Conservation (phyloP, 2,113 vertebrate species). For the Anthoscopus minutus region DNA sequence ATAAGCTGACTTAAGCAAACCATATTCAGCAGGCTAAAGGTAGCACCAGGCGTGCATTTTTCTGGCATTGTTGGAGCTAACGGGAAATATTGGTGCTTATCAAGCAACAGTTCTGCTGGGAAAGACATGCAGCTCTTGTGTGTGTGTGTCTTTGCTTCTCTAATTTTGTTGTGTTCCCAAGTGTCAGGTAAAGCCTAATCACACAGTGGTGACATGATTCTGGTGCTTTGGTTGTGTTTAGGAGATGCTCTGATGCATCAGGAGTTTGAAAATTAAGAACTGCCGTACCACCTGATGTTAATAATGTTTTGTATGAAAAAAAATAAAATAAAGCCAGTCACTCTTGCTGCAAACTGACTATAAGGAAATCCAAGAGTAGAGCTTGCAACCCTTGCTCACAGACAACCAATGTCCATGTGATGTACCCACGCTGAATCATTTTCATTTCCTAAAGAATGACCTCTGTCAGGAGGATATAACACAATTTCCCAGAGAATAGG, state of each 20-base stretch:
- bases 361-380: not conserved
- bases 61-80: not conserved
- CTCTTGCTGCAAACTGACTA: not conserved
- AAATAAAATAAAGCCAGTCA: not conserved
- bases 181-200: not conserved
- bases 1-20: slow-evolving; percentile 74
- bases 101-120: not conserved
- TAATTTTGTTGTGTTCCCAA: not conserved
- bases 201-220: not conserved
- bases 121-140: not conserved
- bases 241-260: not conserved
- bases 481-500: slow-evolving; percentile 14
- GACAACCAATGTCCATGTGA: not conserved
- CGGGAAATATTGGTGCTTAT: slow-evolving; percentile 39
- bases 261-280: not conserved
- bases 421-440: not conserved
- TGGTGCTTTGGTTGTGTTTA: not conserved
- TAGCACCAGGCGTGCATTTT: not conserved
- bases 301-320: not conserved
- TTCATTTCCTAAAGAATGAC: slow-evolving; percentile 42
- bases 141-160: not conserved
- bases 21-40: slow-evolving; percentile 66
- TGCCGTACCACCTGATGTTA: accelerated
- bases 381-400: not conserved
- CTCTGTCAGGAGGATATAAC: slow-evolving; percentile 42